Evolutionary conservation across 2,888 invertebrate genomes (phyloP).

Genomic region (Agrenia bidenticulata): DNA sequence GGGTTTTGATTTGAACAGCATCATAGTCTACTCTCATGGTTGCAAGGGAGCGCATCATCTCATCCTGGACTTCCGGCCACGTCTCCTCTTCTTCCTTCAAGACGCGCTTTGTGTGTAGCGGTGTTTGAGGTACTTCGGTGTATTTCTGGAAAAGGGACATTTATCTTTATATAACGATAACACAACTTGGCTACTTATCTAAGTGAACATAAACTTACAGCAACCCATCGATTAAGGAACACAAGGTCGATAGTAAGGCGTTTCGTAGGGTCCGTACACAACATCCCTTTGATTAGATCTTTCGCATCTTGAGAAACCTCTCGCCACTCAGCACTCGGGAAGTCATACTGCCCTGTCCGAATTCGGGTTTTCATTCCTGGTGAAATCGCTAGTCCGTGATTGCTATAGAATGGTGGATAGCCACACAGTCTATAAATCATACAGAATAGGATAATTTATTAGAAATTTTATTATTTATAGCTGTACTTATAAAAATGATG

Average conservation of each 20-base stretch:
- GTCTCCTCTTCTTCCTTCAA: slow-evolving; percentile 86
- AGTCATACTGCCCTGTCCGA: slow-evolving; percentile 93
- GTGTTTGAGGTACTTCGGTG: slow-evolving; percentile 90
- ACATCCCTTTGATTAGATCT: slow-evolving; percentile 89
- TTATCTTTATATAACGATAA: no score
- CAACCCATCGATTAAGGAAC: slow-evolving; percentile 82
- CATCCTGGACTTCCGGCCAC: slow-evolving; percentile 98
- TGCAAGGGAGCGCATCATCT: slow-evolving; percentile 95
- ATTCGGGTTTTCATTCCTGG: slow-evolving; percentile 99
- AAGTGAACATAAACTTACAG: slow-evolving; percentile 61
- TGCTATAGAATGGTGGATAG: slow-evolving; percentile 98
- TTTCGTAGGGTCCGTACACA: slow-evolving; percentile 89
- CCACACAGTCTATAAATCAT: slow-evolving; percentile 89
- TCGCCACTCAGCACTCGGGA: slow-evolving; percentile 94
- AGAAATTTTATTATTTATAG: background rate
- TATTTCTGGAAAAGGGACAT: slow-evolving; percentile 67
- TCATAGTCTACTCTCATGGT: slow-evolving; percentile 99
- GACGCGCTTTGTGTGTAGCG: slow-evolving; percentile 84
- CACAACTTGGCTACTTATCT: no score
- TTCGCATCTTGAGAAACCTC: slow-evolving; percentile 93
- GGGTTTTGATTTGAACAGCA: slow-evolving; percentile 87
- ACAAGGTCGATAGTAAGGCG: slow-evolving; percentile 88
- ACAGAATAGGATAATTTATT: slow-evolving; percentile 26
- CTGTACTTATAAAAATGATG: background rate
- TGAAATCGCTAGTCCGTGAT: slow-evolving; percentile 94